A percentile compares a stretch with the other conserved stretches of the same genome.
Evolutionary conservation across 2,113 vertebrate genomes (phyloP).

Genomic region (Caranx ignobilis): DNA sequence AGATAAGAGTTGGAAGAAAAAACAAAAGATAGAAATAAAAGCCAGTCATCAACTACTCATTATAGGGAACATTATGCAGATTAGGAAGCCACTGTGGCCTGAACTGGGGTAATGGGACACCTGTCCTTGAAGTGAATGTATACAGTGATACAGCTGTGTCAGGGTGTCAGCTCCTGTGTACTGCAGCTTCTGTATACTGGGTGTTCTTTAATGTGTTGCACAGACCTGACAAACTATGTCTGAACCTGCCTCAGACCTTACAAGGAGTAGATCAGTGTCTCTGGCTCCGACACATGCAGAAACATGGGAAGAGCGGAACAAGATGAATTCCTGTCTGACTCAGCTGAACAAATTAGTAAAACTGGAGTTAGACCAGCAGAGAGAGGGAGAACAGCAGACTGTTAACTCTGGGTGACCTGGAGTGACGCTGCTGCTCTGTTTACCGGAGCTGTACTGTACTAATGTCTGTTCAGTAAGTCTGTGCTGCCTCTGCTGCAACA

Average conservation of each 20-base stretch:
- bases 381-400: conserved; percentile 5
- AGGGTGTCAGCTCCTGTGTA: conserved; percentile 22
- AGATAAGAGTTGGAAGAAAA: no score
- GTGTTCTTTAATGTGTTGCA: conserved; percentile 54
- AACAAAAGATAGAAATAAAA: no score
- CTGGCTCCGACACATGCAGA: conserved; percentile 52
- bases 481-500: conserved; percentile 6
- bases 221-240: conserved; percentile 46
- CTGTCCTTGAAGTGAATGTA: not conserved
- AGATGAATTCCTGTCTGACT: conserved; percentile 66
- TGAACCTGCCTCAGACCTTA: conserved; percentile 62
- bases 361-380: conserved; percentile 21
- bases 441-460: not conserved
- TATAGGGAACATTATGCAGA: no score
- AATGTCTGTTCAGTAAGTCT: not conserved
- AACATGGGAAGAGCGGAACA: conserved; percentile 46
- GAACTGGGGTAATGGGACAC: not conserved
- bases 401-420: conserved; percentile 10
- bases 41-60: no score
- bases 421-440: not conserved
- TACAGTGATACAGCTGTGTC: not conserved
- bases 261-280: conserved; percentile 43
- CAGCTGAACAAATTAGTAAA: conserved; percentile 49
- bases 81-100: not conserved
- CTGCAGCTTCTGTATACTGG: conserved; percentile 22